phyloP scores from a whole-genome alignment of 2,797 vertebrate species.

The Phaenicophaeus curvirostris region DNA sequence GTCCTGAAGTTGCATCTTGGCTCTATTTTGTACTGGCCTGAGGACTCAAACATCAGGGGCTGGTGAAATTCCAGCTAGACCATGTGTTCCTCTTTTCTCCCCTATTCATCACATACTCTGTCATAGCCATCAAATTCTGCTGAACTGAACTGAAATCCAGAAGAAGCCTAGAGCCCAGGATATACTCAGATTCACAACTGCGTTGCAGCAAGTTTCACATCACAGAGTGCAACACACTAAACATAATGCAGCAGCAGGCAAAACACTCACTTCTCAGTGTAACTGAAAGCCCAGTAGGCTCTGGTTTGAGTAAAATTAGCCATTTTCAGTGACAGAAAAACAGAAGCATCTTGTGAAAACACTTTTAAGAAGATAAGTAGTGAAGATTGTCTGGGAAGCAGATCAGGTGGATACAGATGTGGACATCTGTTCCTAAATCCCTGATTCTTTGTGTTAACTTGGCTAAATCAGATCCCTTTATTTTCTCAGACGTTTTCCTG shows the following conservation, averaged over 20 bases:
- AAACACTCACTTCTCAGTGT: background rate
- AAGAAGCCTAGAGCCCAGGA: background rate
- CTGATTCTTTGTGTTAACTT: background rate
- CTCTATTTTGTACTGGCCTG: background rate
- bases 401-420: background rate
- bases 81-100: background rate
- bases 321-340: background rate
- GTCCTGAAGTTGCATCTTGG: background rate
- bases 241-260: background rate
- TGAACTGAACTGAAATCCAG: background rate
- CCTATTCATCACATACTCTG: background rate
- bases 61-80: background rate
- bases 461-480: background rate
- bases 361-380: background rate
- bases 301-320: background rate
- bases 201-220: background rate
- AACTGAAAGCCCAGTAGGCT: background rate
- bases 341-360: background rate
- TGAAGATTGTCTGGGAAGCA: background rate
- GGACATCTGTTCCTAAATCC: background rate
- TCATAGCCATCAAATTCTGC: background rate
- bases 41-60: background rate
- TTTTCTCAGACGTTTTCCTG: background rate
- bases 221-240: background rate
- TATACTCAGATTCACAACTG: background rate